Conservation (phyloP, 2,888 invertebrate species). For the Parnassius orleans region DNA sequence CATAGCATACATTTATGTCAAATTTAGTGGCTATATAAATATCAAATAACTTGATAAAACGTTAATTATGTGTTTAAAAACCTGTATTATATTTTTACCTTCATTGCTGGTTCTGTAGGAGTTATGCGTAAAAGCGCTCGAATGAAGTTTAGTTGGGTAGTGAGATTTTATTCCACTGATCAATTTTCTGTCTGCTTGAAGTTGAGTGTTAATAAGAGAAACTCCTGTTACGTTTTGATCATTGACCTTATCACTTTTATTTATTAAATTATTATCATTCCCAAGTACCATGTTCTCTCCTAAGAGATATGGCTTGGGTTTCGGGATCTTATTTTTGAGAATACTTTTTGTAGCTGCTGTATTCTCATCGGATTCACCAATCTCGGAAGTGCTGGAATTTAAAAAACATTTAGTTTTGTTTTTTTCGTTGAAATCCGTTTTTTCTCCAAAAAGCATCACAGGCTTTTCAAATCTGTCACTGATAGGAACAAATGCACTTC, state of each 20-base stretch:
- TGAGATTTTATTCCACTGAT: constrained; percentile 44
- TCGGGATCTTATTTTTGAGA: constrained; percentile 87
- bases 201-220: constrained; percentile 64
- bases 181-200: constrained; percentile 50
- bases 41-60: not conserved
- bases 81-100: constrained; percentile 42
- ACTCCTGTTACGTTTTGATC: constrained; percentile 51
- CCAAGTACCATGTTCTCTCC: constrained; percentile 83
- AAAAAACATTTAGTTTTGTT: constrained; percentile 36
- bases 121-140: constrained; percentile 39
- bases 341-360: constrained; percentile 84
- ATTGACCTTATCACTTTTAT: constrained; percentile 35
- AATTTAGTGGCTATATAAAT: no score
- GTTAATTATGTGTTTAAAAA: not conserved
- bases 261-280: constrained; percentile 39
- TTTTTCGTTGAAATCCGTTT: constrained; percentile 45
- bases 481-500: constrained; percentile 77
- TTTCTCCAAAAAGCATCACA: constrained; percentile 84
- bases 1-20: no score
- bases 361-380: constrained; percentile 67
- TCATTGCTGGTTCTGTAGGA: constrained; percentile 52
- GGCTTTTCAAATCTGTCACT: constrained; percentile 73
- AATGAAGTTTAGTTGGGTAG: constrained; percentile 40
- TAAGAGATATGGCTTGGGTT: constrained; percentile 87
- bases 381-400: constrained; percentile 42